phyloP scores from a whole-genome alignment of 2,888 invertebrate genomes.

The Oscheius sp. region DNA sequence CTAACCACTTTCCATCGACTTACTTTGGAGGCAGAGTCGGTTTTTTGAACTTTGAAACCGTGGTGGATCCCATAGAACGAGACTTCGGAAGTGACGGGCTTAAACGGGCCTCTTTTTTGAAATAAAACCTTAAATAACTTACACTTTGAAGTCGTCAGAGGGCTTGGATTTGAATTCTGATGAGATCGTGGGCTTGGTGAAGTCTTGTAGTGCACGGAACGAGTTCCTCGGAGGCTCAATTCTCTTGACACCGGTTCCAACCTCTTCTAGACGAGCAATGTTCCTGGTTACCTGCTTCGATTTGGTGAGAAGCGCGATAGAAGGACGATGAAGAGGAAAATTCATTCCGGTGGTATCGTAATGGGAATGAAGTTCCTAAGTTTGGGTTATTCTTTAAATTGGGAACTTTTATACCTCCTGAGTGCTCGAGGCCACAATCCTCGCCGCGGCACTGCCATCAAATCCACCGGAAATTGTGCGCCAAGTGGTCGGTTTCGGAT shows the following conservation, averaged over 20 bases:
- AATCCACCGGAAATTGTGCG: slow-evolving; percentile 13
- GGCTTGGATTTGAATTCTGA: slow-evolving; percentile 13
- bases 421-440: not conserved
- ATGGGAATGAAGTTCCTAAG: slow-evolving; percentile 3
- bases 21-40: not conserved
- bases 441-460: slow-evolving; percentile 8
- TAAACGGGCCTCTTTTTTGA: not conserved
- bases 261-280: slow-evolving; percentile 17
- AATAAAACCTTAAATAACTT: not conserved
- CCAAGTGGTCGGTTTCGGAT: slow-evolving; percentile 1
- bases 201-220: not conserved
- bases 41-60: not conserved
- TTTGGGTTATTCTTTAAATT: not conserved
- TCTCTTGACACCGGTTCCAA: not conserved
- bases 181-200: not conserved
- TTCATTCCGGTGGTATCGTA: not conserved
- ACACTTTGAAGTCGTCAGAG: slow-evolving; percentile 16
- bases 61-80: slow-evolving; percentile 6
- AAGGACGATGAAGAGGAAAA: slow-evolving; percentile 12
- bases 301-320: slow-evolving; percentile 7
- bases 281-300: slow-evolving; percentile 11
- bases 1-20: not conserved
- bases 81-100: slow-evolving; percentile 15
- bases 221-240: too few species aligned
- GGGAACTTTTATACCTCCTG: not conserved